These are phyloP conservation scores for Rhadinocentrus ornatus DNA, from an alignment of 2,797 vertebrate genomes.

Conservation along the genomic window DNA sequence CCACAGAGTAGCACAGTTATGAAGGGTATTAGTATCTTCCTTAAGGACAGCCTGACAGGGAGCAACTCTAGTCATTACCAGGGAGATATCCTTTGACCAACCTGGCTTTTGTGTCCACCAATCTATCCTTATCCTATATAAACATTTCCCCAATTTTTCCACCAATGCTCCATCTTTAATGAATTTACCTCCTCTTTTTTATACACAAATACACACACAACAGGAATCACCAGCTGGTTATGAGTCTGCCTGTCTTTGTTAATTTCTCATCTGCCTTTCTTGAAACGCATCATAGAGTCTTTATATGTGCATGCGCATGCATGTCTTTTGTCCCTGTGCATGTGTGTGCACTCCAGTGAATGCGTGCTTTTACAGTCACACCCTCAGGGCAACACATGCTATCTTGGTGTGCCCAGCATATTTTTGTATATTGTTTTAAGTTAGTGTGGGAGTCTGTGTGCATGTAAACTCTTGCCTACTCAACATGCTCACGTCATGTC, in stretches of 20 bases:
- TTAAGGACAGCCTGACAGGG: slow-evolving; percentile 69
- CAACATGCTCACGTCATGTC: slow-evolving; percentile 66
- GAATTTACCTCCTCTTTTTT: slow-evolving; percentile 17
- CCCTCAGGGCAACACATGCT: slow-evolving; percentile 70
- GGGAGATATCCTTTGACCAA: slow-evolving; percentile 65
- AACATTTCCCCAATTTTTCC: slow-evolving; percentile 14
- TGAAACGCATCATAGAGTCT: slow-evolving; percentile 31
- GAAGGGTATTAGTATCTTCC: slow-evolving; percentile 60
- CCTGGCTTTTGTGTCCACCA: slow-evolving; percentile 48
- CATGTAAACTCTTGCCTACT: slow-evolving; percentile 15
- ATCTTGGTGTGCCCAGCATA: slow-evolving; percentile 55
- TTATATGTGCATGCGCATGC: not conserved
- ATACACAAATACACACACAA: slow-evolving; percentile 23
- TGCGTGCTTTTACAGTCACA: slow-evolving; percentile 44
- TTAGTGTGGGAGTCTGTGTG: slow-evolving; percentile 11
- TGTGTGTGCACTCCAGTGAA: not conserved
- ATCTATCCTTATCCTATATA: slow-evolving; percentile 35
- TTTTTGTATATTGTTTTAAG: slow-evolving; percentile 55
- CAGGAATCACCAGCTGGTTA: slow-evolving; percentile 66
- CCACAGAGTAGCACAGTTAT: slow-evolving; percentile 44
- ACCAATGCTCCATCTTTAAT: slow-evolving; percentile 8
- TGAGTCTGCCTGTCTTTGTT: slow-evolving; percentile 59
- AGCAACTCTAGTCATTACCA: slow-evolving; percentile 56
- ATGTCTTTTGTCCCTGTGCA: slow-evolving; percentile 11
- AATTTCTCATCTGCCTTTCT: slow-evolving; percentile 66